phyloP scores from a whole-genome alignment of 2,888 invertebrate species.

The Lomographa bimaculata region DNA sequence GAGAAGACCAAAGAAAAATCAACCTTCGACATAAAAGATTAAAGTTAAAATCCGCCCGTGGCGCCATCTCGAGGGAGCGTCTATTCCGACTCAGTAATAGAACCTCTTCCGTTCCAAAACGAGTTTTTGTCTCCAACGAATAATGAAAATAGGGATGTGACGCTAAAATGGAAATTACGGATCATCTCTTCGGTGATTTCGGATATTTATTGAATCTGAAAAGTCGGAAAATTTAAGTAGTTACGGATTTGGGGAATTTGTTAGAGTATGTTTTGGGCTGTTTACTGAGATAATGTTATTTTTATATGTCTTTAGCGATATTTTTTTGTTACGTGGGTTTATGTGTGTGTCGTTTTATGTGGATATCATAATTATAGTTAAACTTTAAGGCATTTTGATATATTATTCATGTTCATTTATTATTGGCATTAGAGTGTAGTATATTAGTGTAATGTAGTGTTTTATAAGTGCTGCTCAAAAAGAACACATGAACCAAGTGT shows the following conservation, averaged over 20 bases:
- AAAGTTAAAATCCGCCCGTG: conserved; percentile 30
- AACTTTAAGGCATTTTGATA: too few relatives aligned
- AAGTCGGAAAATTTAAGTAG: conserved; percentile 4
- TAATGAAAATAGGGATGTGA: conserved; percentile 37
- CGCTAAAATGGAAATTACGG: conserved; percentile 23
- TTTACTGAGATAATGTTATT: too few relatives aligned
- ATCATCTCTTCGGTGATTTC: conserved; percentile 20
- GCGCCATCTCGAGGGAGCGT: conserved; percentile 24
- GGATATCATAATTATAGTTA: too few relatives aligned
- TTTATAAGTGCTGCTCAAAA: too few relatives aligned
- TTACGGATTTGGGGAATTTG: background rate
- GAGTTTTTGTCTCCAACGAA: conserved; percentile 37
- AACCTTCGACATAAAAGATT: conserved; percentile 28
- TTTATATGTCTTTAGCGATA: too few relatives aligned
- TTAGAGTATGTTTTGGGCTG: background rate
- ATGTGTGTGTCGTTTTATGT: too few relatives aligned
- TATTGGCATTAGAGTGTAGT: too few relatives aligned
- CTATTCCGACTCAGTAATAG: conserved; percentile 32
- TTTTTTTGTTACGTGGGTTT: too few relatives aligned
- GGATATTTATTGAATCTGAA: conserved; percentile 18
- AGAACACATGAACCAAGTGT: too few relatives aligned
- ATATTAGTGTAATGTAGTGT: too few relatives aligned
- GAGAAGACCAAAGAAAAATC: conserved; percentile 26
- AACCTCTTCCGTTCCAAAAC: conserved; percentile 34
- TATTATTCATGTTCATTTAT: too few relatives aligned